Base-by-base conservation (phyloP, 2,888 invertebrate genomes). In the Catocala sponsa region DNA sequence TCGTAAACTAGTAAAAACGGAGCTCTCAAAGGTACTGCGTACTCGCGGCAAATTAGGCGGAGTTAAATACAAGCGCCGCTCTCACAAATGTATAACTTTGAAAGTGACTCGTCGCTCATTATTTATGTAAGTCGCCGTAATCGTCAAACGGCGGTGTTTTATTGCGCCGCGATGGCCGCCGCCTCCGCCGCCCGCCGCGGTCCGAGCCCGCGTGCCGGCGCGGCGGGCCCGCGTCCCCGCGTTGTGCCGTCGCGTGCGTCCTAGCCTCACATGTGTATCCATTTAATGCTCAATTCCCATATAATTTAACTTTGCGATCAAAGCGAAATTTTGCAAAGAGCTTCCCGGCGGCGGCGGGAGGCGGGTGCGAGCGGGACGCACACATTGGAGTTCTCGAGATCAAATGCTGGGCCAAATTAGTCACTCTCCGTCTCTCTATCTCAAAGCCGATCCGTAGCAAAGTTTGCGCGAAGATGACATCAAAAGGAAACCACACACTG, bases 391-490 rank as follows among this genome's bases (percentile, higher is more conserved):
- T 90, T 90, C 86, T 89, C 88, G 92, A 94, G 94, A 94, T 94
- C 94, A 94, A 94, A 94, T 94, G 94, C 92, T 94, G 92, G 94
- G 94, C 94, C 93, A 94, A 94, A 94, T 94, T 94, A 94, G 94
- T 94, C 94, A 94, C 94, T 94, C 94, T 93, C 94, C 92, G 94
- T 92, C 92, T 94, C 94, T 94, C 94, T 94, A 94, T 94, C 94
- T 94, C 94, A 94, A 94, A 94, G 94, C 94, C 94, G 94, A 94
- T 94, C 94, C 93, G 94, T 91, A 94, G 94, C 94, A 94, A 94
- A 94, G 94, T 94, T 94, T 94, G 94, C 94, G 93, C 94, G 94
- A 94, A 94, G 94, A 94, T 94, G 94, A 94, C 94, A 94, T 94
- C 94, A 94, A 94, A 94, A 94, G 94, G 94, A 94, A 94, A 94